phyloP scores from a whole-genome alignment of 1,140 invertebrate species.

The Odontomachus brunneus region DNA sequence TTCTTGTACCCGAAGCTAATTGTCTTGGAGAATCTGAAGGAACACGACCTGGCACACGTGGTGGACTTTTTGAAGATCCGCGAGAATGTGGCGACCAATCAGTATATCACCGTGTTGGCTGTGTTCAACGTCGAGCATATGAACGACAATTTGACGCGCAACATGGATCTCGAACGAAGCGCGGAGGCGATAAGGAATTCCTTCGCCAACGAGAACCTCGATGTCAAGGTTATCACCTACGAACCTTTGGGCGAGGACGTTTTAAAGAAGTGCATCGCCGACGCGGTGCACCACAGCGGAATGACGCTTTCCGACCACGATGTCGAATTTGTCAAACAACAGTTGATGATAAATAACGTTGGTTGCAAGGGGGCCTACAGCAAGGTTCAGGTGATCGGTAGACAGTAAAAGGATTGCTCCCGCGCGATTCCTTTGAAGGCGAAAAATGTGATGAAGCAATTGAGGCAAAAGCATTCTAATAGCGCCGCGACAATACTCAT shows the following conservation, averaged over 20 bases:
- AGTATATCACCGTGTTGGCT: conserved; percentile 74
- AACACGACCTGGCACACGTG: conserved; percentile 64
- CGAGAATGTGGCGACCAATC: conserved; percentile 47
- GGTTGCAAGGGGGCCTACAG: conserved; percentile 83
- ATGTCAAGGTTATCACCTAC: conserved; percentile 71
- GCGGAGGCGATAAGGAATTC: conserved; percentile 53
- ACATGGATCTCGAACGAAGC: conserved; percentile 69
- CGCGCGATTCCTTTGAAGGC: neutral
- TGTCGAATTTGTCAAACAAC: conserved; percentile 69
- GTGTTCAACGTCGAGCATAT: conserved; percentile 78
- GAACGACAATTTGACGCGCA: conserved; percentile 63
- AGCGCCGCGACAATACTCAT: neutral
- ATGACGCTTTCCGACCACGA: conserved; percentile 67
- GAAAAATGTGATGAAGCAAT: neutral
- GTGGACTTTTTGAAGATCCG: conserved; percentile 63
- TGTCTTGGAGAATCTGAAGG: conserved; percentile 79
- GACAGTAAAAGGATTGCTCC: conserved; percentile 14
- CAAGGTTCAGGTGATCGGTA: conserved; percentile 77
- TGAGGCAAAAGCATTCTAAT: neutral
- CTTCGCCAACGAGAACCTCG: conserved; percentile 66
- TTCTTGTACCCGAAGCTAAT: conserved; percentile 76
- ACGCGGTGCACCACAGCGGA: conserved; percentile 69
- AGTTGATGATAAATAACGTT: conserved; percentile 70
- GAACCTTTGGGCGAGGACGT: conserved; percentile 62
- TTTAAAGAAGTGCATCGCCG: conserved; percentile 77